Evolutionary conservation across 2,888 invertebrate species (phyloP).

Genomic region (Phyllotreta striolata): DNA sequence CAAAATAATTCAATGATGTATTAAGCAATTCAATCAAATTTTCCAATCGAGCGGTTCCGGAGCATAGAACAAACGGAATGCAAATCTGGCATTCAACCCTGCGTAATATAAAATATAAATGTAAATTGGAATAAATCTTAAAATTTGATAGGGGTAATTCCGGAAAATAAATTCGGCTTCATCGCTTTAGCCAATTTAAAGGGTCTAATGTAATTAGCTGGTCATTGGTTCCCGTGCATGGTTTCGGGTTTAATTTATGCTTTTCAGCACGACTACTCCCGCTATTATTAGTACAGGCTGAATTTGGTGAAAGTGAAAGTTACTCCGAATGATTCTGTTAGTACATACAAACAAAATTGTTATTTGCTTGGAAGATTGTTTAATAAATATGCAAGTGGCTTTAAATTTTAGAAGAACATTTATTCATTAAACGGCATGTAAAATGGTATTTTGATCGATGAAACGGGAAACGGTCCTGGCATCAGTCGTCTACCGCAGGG

Average conservation of each 20-base stretch:
- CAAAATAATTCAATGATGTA: not conserved
- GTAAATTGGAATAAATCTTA: not conserved
- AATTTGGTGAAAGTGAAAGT: too few relatives aligned
- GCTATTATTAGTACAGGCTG: too few relatives aligned
- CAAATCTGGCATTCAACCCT: not conserved
- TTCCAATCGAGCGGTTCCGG: not conserved
- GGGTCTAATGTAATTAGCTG: constrained; percentile 18
- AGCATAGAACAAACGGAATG: too few relatives aligned
- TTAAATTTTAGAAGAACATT: too few relatives aligned
- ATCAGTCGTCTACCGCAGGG: constrained; percentile 7
- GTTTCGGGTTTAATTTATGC: constrained; percentile 10
- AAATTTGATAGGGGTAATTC: not conserved
- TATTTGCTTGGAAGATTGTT: too few relatives aligned
- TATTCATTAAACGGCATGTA: not conserved
- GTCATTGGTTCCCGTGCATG: constrained; percentile 8
- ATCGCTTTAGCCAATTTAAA: constrained; percentile 8
- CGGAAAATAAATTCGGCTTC: constrained; percentile 8
- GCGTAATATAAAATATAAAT: constrained; percentile 3
- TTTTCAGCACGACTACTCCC: not conserved
- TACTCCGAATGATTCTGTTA: too few relatives aligned
- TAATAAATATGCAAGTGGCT: too few relatives aligned
- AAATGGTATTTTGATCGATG: not conserved
- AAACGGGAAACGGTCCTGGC: constrained; percentile 1
- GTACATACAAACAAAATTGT: too few relatives aligned
- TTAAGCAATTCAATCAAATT: not conserved